phyloP scores from a whole-genome alignment of 2,113 vertebrate species.

The Phaethon lepturus region DNA sequence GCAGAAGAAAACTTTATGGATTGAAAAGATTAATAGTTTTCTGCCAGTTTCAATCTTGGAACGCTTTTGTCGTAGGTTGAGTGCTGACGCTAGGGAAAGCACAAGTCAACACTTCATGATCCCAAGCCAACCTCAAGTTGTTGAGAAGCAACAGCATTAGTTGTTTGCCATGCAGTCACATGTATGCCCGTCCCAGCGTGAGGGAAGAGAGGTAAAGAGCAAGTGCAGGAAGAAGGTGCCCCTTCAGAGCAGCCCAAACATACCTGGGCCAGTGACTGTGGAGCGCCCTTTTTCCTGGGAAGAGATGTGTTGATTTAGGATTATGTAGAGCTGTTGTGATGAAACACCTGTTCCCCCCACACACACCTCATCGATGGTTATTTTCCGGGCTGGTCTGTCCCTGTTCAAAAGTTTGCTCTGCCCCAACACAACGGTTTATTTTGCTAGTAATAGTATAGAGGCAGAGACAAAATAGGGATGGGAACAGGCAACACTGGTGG shows the following conservation, averaged over 20 bases:
- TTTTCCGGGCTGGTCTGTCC: background rate
- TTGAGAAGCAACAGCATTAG: background rate
- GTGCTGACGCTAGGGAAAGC: background rate
- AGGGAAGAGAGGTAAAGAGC: background rate
- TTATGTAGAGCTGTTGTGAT: background rate
- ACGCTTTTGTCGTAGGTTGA: accelerated
- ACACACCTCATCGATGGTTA: accelerated
- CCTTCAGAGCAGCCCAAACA: background rate
- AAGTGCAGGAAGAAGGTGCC: background rate
- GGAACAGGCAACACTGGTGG: background rate
- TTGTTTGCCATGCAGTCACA: background rate
- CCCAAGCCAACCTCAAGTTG: background rate
- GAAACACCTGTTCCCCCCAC: background rate
- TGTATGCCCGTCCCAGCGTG: accelerated
- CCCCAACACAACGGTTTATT: background rate
- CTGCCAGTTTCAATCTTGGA: background rate
- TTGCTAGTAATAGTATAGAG: background rate
- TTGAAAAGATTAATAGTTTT: background rate
- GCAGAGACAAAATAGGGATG: background rate
- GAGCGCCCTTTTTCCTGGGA: background rate
- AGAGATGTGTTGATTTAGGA: background rate
- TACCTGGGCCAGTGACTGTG: background rate
- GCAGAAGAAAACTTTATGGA: background rate
- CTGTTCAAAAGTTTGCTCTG: background rate
- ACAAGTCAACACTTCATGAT: accelerated